Evolutionary conservation across 2,888 invertebrate genomes (phyloP).

Genomic region (Orthosia cruda): DNA sequence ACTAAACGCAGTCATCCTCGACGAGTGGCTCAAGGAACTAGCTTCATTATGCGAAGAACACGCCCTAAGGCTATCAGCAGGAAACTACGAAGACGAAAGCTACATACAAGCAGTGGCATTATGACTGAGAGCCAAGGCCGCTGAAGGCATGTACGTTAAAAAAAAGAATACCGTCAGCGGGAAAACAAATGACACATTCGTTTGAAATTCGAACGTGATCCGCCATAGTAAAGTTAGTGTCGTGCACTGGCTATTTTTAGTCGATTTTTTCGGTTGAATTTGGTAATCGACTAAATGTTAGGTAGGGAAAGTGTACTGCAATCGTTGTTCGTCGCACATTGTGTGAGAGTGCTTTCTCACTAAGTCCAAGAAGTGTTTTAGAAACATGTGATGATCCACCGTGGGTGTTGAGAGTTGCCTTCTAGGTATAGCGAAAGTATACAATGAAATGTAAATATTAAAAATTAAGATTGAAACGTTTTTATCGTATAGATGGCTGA

Average conservation of each 20-base stretch:
- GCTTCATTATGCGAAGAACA: slow-evolving; percentile 99
- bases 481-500: slow-evolving; percentile 16
- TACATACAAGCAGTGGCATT: slow-evolving; percentile 85
- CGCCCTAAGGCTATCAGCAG: slow-evolving; percentile 91
- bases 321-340: slow-evolving; percentile 40
- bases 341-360: slow-evolving; percentile 39
- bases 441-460: slow-evolving; percentile 60
- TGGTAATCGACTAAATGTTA: slow-evolving; percentile 50
- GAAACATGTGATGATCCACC: slow-evolving; percentile 66
- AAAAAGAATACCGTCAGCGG: slow-evolving; percentile 61
- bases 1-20: slow-evolving; percentile 95
- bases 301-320: slow-evolving; percentile 14
- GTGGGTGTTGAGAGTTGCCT: slow-evolving; percentile 68
- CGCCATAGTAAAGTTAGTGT: slow-evolving; percentile 64
- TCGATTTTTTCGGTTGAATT: slow-evolving; percentile 41
- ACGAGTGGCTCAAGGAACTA: slow-evolving; percentile 99
- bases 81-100: slow-evolving; percentile 83
- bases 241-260: slow-evolving; percentile 43
- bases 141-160: slow-evolving; percentile 68
- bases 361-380: slow-evolving; percentile 57
- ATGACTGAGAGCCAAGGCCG: slow-evolving; percentile 86
- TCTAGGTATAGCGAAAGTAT: slow-evolving; percentile 64
- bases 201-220: slow-evolving; percentile 59
- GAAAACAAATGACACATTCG: slow-evolving; percentile 66
- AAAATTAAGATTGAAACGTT: slow-evolving; percentile 37